Conservation (phyloP, 1,140 invertebrate genomes). For the Conus ventricosus region DNA sequence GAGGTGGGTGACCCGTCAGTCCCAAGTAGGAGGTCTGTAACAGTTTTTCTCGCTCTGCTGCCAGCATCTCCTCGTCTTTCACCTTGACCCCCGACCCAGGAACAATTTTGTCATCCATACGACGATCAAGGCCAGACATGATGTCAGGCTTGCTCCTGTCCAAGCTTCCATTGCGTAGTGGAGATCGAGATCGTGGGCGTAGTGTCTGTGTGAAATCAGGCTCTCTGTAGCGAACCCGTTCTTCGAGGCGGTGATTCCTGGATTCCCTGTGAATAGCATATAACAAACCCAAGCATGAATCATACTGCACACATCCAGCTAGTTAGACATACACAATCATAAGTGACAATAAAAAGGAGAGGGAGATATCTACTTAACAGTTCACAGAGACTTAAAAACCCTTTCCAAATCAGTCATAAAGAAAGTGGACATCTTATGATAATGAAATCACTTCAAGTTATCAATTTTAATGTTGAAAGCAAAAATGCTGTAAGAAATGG, state of each 20-base stretch:
- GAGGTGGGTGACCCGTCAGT: slow-evolving; percentile 20
- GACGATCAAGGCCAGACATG: slow-evolving; percentile 45
- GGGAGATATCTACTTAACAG: too few relatives aligned
- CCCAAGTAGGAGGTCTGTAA: slow-evolving; percentile 41
- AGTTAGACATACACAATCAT: too few relatives aligned
- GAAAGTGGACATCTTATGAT: too few relatives aligned
- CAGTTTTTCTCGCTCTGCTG: slow-evolving; percentile 48
- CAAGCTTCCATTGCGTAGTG: slow-evolving; percentile 59
- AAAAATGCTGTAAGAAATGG: too few relatives aligned
- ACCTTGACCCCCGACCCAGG: slow-evolving; percentile 47
- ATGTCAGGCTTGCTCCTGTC: slow-evolving; percentile 55
- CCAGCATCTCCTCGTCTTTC: slow-evolving; percentile 60
- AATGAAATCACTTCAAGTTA: too few relatives aligned
- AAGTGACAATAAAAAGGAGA: too few relatives aligned
- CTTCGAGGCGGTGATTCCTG: slow-evolving; percentile 7
- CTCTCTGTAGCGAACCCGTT: slow-evolving; percentile 42
- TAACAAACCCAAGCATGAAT: neutral
- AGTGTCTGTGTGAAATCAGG: slow-evolving; percentile 46
- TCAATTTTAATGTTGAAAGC: too few relatives aligned
- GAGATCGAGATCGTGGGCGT: slow-evolving; percentile 61
- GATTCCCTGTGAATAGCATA: neutral
- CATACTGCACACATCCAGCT: neutral
- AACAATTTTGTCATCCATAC: slow-evolving; percentile 49
- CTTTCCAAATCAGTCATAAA: too few relatives aligned
- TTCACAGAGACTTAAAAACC: too few relatives aligned